A percentile compares a stretch with the other conserved stretches of the same genome.
These are phyloP conservation scores for Himalopsyche anomala DNA, from an alignment of 2,888 invertebrate genomes.

Conservation along the genomic window DNA sequence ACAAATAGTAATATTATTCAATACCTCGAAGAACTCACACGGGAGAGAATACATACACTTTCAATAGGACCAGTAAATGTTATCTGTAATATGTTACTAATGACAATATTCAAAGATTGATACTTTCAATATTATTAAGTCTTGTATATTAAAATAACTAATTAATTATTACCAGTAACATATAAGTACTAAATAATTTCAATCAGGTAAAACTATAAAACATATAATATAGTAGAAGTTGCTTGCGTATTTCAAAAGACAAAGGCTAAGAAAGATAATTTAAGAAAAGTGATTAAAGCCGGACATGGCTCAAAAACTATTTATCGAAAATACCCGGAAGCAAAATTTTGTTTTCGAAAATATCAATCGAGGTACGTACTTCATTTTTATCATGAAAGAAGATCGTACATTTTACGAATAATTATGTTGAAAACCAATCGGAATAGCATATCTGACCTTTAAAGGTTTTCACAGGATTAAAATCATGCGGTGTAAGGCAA, in stretches of 20 bases:
- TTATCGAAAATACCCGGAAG: not conserved
- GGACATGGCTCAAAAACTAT: not conserved
- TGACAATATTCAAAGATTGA: too few species aligned
- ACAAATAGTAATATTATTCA: too few species aligned
- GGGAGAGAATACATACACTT: too few species aligned
- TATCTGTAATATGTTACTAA: too few species aligned
- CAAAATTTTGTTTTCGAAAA: not conserved
- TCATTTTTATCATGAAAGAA: not conserved
- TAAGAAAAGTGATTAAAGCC: not conserved
- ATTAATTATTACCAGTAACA: too few species aligned
- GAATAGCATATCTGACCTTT: conserved; percentile 2
- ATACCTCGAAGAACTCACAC: too few species aligned
- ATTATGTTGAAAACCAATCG: not conserved
- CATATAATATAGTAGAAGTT: too few species aligned
- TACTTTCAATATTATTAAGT: too few species aligned
- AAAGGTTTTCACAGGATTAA: conserved; percentile 23
- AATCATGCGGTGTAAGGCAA: not conserved
- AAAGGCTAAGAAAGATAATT: not conserved
- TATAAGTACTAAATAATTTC: too few species aligned
- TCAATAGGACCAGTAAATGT: too few species aligned
- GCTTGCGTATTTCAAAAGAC: not conserved
- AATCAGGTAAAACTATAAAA: too few species aligned
- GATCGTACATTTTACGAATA: not conserved
- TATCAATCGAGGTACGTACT: conserved; percentile 6
- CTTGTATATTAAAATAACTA: too few species aligned